Evolutionary conservation across 2,797 vertebrate genomes (phyloP).

Genomic region (Protonibea diacanthus): DNA sequence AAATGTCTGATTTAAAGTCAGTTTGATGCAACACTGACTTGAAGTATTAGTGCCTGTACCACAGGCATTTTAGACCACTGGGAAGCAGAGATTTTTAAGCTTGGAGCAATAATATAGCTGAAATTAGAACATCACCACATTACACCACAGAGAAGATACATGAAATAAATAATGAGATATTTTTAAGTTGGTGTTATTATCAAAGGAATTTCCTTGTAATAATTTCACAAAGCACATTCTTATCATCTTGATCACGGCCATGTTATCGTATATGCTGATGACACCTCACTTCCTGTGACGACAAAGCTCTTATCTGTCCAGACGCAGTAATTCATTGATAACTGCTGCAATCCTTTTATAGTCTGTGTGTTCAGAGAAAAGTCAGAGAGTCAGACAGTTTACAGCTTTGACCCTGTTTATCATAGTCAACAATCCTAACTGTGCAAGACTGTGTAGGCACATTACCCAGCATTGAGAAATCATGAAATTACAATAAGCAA

Average conservation of each 20-base stretch:
- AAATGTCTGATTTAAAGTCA: no score
- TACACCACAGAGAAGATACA: no score
- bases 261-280: neutral
- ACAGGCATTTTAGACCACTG: no score
- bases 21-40: no score
- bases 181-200: no score
- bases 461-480: neutral
- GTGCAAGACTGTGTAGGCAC: neutral
- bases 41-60: no score
- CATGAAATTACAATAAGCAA: neutral
- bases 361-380: neutral
- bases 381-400: constrained; percentile 35
- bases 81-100: no score
- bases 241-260: neutral
- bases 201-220: neutral
- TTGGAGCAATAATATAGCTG: no score
- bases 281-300: constrained; percentile 42
- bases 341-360: constrained; percentile 25
- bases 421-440: neutral
- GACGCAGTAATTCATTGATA: neutral
- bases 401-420: neutral
- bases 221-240: neutral
- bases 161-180: no score
- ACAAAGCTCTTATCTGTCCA: constrained; percentile 25
- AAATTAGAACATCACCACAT: no score